These are phyloP conservation scores for Chymomyza costata DNA, from an alignment of 1,140 invertebrate genomes.

Conservation along the genomic window DNA sequence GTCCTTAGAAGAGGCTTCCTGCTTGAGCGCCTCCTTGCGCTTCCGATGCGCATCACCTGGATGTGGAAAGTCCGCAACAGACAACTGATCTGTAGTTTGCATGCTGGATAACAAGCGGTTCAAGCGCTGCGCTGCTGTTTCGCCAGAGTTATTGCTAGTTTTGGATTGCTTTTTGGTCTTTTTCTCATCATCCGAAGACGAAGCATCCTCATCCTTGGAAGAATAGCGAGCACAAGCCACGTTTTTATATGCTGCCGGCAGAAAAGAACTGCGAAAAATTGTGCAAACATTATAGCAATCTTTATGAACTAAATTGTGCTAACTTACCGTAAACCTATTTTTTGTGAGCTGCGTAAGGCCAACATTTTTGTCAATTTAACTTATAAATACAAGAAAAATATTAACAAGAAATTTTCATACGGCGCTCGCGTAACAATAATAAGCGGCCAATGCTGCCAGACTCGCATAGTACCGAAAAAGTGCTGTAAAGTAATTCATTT, in stretches of 20 bases:
- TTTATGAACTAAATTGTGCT: background rate
- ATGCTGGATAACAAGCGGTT: slow-evolving; percentile 62
- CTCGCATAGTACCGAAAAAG: no score
- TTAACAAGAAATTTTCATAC: slow-evolving; percentile 19
- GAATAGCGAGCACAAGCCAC: slow-evolving; percentile 34
- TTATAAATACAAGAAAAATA: slow-evolving; percentile 37
- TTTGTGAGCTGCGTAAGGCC: slow-evolving; percentile 29
- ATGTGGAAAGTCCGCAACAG: slow-evolving; percentile 38
- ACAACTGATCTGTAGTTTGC: slow-evolving; percentile 45
- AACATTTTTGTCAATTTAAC: slow-evolving; percentile 47
- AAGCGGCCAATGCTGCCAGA: no score
- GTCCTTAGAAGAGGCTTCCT: slow-evolving; percentile 49
- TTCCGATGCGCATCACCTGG: slow-evolving; percentile 55
- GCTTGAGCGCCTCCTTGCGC: slow-evolving; percentile 44
- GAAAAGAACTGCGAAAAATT: slow-evolving; percentile 29
- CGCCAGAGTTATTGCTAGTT: slow-evolving; percentile 9
- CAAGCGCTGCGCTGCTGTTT: slow-evolving; percentile 56
- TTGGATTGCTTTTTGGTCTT: slow-evolving; percentile 35
- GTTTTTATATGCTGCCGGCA: slow-evolving; percentile 54
- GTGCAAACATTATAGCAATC: background rate
- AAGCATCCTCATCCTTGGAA: slow-evolving; percentile 51
- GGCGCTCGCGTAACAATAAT: slow-evolving; percentile 62
- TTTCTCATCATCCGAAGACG: slow-evolving; percentile 60
- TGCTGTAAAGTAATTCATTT: no score
- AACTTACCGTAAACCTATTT: slow-evolving; percentile 28